These are phyloP conservation scores for Altica lythri DNA, from an alignment of 2,888 invertebrate species.

Conservation along the genomic window DNA sequence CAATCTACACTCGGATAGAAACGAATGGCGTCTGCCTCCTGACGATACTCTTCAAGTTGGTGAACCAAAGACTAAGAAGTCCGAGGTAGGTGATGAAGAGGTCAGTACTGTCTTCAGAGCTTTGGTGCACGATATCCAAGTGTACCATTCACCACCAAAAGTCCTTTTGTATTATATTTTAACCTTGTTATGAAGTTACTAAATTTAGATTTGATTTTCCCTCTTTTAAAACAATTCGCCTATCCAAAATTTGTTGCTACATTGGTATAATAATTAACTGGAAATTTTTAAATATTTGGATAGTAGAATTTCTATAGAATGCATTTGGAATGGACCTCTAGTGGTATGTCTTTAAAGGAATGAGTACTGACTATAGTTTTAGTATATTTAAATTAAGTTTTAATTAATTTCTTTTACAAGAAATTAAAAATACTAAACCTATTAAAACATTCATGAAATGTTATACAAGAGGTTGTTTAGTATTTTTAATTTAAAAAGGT, in stretches of 20 bases:
- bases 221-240: too few relatives aligned
- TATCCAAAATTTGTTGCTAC: too few relatives aligned
- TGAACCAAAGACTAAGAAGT: constrained; percentile 82
- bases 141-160: neutral
- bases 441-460: too few relatives aligned
- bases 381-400: constrained; percentile 40
- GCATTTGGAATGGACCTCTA: constrained; percentile 46
- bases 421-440: too few relatives aligned
- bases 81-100: constrained; percentile 68
- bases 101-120: constrained; percentile 56
- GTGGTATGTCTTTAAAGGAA: constrained; percentile 49
- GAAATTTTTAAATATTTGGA: neutral
- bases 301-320: constrained; percentile 33
- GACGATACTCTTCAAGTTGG: constrained; percentile 91
- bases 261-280: too few relatives aligned
- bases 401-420: neutral
- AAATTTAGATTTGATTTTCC: too few relatives aligned
- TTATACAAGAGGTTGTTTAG: too few relatives aligned
- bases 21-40: constrained; percentile 90
- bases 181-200: too few relatives aligned
- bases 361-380: constrained; percentile 53
- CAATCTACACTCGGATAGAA: constrained; percentile 85
- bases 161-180: neutral
- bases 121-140: neutral
- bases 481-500: too few relatives aligned